Evolutionary conservation across 2,113 vertebrate genomes (phyloP).

Genomic region (Pachypanchax playfairii): DNA sequence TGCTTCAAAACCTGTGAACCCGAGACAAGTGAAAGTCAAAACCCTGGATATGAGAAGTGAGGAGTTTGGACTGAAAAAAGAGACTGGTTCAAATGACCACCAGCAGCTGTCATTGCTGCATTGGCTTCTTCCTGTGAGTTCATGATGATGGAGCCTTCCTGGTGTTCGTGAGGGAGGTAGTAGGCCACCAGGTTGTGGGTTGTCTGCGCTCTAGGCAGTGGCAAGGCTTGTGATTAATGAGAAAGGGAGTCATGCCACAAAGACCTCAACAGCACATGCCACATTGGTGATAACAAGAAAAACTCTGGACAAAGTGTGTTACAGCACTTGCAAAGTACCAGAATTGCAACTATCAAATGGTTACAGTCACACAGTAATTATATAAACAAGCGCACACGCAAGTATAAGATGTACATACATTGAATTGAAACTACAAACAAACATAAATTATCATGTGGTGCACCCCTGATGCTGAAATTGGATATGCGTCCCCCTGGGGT

Average conservation of each 20-base stretch:
- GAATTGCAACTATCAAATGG: no score
- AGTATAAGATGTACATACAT: neutral
- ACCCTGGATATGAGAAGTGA: conserved; percentile 19
- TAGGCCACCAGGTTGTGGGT: conserved; percentile 71
- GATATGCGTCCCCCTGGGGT: conserved; percentile 13
- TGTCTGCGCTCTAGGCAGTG: conserved; percentile 66
- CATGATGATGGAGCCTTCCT: conserved; percentile 54
- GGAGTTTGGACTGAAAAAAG: conserved; percentile 24
- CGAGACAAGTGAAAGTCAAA: conserved; percentile 39
- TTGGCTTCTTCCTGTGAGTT: conserved; percentile 44
- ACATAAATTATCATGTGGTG: conserved; percentile 12
- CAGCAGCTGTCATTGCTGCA: conserved; percentile 65
- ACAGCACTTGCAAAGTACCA: conserved; percentile 17
- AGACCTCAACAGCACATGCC: conserved; percentile 56
- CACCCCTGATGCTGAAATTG: conserved; percentile 3
- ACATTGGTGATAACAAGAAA: conserved; percentile 52
- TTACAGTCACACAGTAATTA: neutral
- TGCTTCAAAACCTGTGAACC: conserved; percentile 77
- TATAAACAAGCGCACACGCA: neutral
- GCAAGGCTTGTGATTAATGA: conserved; percentile 77
- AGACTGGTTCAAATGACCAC: conserved; percentile 50
- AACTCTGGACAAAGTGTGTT: conserved; percentile 21
- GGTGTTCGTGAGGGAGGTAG: conserved; percentile 39
- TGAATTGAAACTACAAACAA: neutral
- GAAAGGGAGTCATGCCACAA: conserved; percentile 57